phyloP scores from a whole-genome alignment of 2,888 invertebrate genomes.

The Allolobophora icterica region DNA sequence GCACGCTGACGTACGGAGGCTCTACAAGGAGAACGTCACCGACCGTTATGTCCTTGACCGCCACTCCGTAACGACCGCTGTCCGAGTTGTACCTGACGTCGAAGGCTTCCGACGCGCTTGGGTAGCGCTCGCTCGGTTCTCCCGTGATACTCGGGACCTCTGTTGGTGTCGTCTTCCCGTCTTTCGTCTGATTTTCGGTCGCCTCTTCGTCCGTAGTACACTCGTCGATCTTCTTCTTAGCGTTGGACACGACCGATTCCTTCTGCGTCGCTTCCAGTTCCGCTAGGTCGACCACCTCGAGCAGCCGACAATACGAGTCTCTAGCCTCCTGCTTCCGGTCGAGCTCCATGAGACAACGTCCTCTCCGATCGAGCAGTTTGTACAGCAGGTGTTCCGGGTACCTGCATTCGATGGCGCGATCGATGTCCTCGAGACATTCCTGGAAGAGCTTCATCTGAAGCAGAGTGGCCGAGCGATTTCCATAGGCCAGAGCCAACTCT shows the following conservation, averaged over 20 bases:
- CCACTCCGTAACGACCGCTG: conserved; percentile 56
- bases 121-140: conserved; percentile 36
- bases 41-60: conserved; percentile 45
- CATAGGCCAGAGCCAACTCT: conserved; percentile 48
- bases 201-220: not conserved
- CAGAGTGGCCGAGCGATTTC: conserved; percentile 58
- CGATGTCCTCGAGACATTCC: conserved; percentile 53
- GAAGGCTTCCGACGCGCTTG: conserved; percentile 49
- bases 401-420: conserved; percentile 65
- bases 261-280: conserved; percentile 43
- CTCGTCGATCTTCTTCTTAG: conserved; percentile 12
- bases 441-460: conserved; percentile 55
- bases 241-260: conserved; percentile 39
- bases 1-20: conserved; percentile 42
- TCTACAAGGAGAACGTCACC: conserved; percentile 45
- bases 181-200: not conserved
- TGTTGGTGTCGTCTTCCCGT: not conserved
- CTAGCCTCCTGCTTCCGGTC: conserved; percentile 30
- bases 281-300: conserved; percentile 20
- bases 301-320: conserved; percentile 34
- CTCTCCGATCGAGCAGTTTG: conserved; percentile 74
- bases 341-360: conserved; percentile 70
- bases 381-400: conserved; percentile 73
- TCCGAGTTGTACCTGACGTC: conserved; percentile 51
- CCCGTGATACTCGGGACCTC: conserved; percentile 22